A percentile compares a stretch with the other conserved stretches of the same genome.
These are phyloP conservation scores for Vulpes lagopus DNA, from an alignment of 2,113 vertebrate genomes.

Conservation along the genomic window DNA sequence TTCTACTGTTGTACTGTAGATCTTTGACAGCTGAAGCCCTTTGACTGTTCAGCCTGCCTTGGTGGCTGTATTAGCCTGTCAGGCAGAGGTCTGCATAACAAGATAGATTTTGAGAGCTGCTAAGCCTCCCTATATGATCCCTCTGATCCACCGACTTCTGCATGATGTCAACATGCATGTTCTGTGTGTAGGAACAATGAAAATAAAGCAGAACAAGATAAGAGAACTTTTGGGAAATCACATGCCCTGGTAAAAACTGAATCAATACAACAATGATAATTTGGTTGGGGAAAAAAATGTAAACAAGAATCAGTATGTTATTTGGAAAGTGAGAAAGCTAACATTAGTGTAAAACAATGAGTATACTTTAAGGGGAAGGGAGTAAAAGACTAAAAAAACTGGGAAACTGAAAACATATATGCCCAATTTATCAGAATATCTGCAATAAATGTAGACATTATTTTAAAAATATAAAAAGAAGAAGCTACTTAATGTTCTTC, in stretches of 20 bases:
- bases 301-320: slow-evolving; percentile 22
- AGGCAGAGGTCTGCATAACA: neutral
- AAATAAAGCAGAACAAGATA: neutral
- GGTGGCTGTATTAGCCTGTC: neutral
- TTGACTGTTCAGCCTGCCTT: neutral
- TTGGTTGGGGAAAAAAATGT: neutral
- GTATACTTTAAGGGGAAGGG: neutral
- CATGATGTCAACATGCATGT: neutral
- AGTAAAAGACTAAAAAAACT: neutral
- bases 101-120: slow-evolving; percentile 18
- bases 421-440: slow-evolving; percentile 1
- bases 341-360: neutral
- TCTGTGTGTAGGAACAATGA: neutral
- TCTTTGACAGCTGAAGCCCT: neutral
- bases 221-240: neutral
- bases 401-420: slow-evolving; percentile 36
- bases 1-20: slow-evolving; percentile 64
- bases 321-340: slow-evolving; percentile 52
- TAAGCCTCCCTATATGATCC: neutral
- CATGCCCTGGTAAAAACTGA: neutral
- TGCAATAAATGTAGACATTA: slow-evolving; percentile 17
- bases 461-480: slow-evolving; percentile 25
- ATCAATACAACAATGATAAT: slow-evolving; percentile 19
- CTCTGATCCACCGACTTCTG: slow-evolving; percentile 26
- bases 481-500: neutral